Conservation (phyloP, 2,113 vertebrate species). For the Channa maculata region DNA sequence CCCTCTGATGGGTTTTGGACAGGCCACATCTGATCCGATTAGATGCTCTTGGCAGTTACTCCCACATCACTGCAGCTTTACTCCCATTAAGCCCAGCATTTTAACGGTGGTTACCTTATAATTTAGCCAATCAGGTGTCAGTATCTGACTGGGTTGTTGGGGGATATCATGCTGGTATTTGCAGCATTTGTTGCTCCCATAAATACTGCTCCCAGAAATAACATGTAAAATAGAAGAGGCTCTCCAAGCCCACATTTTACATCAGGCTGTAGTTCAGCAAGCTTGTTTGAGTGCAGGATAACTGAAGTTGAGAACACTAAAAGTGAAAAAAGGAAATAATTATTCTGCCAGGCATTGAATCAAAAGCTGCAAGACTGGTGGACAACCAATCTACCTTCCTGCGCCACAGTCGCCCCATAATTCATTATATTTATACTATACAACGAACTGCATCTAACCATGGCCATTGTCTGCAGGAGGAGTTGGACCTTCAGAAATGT, state of each 20-base stretch:
- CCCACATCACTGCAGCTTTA: neutral
- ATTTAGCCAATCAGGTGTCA: constrained; percentile 15
- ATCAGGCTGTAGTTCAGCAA: neutral
- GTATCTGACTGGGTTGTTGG: constrained; percentile 1
- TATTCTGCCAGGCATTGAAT: too few relatives aligned
- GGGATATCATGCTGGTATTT: neutral
- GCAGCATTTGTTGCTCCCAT: neutral
- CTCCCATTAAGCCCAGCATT: neutral
- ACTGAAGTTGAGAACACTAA: too few relatives aligned
- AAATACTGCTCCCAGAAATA: neutral
- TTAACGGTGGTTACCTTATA: neutral
- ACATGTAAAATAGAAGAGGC: neutral
- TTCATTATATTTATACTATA: too few relatives aligned
- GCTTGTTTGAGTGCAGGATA: neutral
- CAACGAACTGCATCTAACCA: too few relatives aligned
- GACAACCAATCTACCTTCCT: too few relatives aligned
- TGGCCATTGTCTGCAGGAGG: too few relatives aligned
- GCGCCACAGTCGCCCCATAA: too few relatives aligned
- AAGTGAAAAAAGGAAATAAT: too few relatives aligned
- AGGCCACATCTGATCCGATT: constrained; percentile 73
- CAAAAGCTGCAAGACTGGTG: too few relatives aligned
- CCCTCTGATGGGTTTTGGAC: constrained; percentile 69
- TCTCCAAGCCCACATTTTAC: neutral
- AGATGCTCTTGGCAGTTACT: constrained; percentile 50
- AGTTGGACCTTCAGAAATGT: too few relatives aligned